Evolutionary conservation across 2,797 vertebrate species (phyloP), one percentile per base, ranked within the genome.

Genomic region (Parotocinclus haroldoi): DNA sequence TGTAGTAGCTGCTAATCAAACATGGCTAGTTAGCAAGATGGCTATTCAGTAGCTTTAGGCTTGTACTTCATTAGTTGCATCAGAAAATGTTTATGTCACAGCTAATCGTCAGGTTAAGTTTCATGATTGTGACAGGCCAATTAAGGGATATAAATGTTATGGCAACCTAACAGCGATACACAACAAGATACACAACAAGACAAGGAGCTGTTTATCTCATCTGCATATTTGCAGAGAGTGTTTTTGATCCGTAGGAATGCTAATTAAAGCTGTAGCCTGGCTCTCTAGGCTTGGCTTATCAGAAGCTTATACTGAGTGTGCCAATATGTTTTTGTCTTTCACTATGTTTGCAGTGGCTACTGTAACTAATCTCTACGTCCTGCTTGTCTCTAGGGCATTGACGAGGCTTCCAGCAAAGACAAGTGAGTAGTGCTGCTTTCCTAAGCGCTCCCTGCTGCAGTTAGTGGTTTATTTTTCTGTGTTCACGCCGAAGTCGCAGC

Each of bases 321-420:
- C 76, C 69, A 82, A 63, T 86, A 62, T 84, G 78, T 86, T 83
- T 81, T 76, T 63, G 63, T 74, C 53, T 39, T 76, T 58, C 14
- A 13, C 40, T 68, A 19, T 71, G 62, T 74, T 72, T 71, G 64
- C 62, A 58, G 66, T 62, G 48, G 53, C 58, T 53, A 65, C 72
- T 83, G 69, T 71, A 50, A 61, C 77, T 81, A 82, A 85, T 82
- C 75, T 80, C 73, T 80, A 7, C 67, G 61, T 64, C 66, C 40
- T 79, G 52, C 77, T 70, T 81, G 76, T 79, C 80, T 75, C 73
- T 83, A 98, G 96, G 96, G 96, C 80, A 98, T 98, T 9, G 94
- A 97, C 78, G 95, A 96, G 80, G 91, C 94, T 38, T 89, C 90
- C 87, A 96, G 93, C 87, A 98, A 99, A 91, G 95, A 98, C 89